Percentiles rank a stretch among this genome's conserved stretches.
Conservation (phyloP, 2,888 invertebrate genomes). For the Drosophila conformis region DNA sequence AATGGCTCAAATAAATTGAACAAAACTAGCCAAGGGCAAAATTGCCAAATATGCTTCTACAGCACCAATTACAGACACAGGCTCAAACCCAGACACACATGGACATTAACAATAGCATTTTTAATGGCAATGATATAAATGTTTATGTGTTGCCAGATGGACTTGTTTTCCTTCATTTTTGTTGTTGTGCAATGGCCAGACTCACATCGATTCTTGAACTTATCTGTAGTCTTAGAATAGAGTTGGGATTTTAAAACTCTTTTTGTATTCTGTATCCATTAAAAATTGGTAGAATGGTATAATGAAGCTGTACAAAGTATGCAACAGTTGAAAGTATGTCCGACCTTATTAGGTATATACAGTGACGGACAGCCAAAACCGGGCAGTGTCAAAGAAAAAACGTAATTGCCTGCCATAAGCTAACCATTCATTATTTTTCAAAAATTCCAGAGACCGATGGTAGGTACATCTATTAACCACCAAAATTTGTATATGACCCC, state of each 20-base stretch:
- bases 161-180: neutral
- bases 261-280: neutral
- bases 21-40: constrained; percentile 55
- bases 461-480: too few relatives aligned
- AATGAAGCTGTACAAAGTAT: neutral
- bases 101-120: constrained; percentile 1
- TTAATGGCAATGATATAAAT: constrained; percentile 10
- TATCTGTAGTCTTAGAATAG: neutral
- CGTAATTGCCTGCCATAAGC: too few relatives aligned
- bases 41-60: constrained; percentile 40
- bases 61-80: constrained; percentile 17
- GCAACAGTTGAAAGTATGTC: too few relatives aligned
- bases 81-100: neutral
- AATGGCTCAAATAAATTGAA: constrained; percentile 79
- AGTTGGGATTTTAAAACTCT: neutral
- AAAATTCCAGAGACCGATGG: too few relatives aligned
- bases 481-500: too few relatives aligned
- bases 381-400: too few relatives aligned
- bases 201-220: neutral
- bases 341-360: neutral
- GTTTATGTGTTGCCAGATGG: constrained; percentile 1
- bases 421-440: too few relatives aligned
- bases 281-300: neutral
- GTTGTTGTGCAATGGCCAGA: neutral
- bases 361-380: too few relatives aligned